phyloP scores from a whole-genome alignment of 2,797 vertebrate genomes.

The Discoglossus pictus region DNA sequence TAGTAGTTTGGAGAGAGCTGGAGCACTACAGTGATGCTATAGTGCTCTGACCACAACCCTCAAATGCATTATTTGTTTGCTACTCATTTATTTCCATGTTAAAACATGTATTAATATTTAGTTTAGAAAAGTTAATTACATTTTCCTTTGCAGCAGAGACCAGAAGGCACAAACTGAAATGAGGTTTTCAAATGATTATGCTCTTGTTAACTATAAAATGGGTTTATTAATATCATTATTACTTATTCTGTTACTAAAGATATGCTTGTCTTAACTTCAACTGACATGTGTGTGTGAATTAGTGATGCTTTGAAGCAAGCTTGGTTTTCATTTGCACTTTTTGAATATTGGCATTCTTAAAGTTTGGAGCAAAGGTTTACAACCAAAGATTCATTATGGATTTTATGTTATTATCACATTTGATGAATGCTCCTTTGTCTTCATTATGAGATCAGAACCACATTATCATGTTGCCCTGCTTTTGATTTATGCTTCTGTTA shows the following conservation, averaged over 20 bases:
- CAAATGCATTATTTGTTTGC: no score
- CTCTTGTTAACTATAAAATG: not conserved
- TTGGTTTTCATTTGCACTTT: not conserved
- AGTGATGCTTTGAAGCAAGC: not conserved
- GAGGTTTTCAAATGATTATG: not conserved
- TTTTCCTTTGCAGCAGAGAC: not conserved
- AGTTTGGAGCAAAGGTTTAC: constrained; percentile 42
- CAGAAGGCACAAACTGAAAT: not conserved
- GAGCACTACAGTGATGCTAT: no score
- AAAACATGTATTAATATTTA: no score
- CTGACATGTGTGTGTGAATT: not conserved
- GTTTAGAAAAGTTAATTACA: constrained; percentile 1
- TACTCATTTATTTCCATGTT: no score
- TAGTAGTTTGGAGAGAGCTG: no score
- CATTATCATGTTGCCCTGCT: constrained; percentile 29
- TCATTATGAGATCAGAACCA: constrained; percentile 57
- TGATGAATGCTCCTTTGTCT: constrained; percentile 57
- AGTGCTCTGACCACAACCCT: no score
- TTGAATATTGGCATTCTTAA: constrained; percentile 13
- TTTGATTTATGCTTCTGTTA: constrained; percentile 57
- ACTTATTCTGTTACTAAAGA: not conserved
- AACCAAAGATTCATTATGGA: constrained; percentile 51
- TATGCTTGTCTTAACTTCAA: not conserved
- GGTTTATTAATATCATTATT: constrained; percentile 15
- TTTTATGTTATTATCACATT: constrained; percentile 61